A percentile compares a stretch with the other conserved stretches of the same genome.
Conservation (phyloP, 2,888 invertebrate species). For the Cephus spinipes region DNA sequence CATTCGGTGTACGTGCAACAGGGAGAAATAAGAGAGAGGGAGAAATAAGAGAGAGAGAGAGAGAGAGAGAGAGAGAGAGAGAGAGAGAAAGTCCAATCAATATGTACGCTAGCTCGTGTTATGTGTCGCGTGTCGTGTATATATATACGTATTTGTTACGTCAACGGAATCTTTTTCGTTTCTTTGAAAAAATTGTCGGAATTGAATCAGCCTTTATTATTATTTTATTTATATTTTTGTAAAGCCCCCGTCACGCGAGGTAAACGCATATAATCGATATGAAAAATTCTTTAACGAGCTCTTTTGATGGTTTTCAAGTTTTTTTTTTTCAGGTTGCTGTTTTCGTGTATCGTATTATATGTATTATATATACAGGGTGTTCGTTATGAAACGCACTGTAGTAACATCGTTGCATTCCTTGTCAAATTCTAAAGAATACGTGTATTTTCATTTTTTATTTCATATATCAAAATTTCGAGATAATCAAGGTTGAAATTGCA, state of each 20-base stretch:
- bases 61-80: conserved; percentile 9
- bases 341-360: too few species aligned
- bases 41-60: too few species aligned
- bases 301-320: too few species aligned
- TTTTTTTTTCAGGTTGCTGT: too few species aligned
- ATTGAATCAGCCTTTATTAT: conserved; percentile 13
- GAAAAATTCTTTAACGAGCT: too few species aligned
- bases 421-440: too few species aligned
- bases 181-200: background rate
- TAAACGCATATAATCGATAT: background rate
- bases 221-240: conserved; percentile 31
- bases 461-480: too few species aligned
- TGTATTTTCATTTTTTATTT: too few species aligned
- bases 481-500: too few species aligned
- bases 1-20: conserved; percentile 57
- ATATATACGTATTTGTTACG: background rate
- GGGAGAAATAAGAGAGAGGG: conserved; percentile 41
- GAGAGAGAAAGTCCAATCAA: conserved; percentile 37
- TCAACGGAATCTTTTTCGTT: background rate
- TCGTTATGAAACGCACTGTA: too few species aligned
- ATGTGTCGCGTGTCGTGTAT: background rate
- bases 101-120: conserved; percentile 14
- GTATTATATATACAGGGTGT: too few species aligned
- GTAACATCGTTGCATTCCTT: too few species aligned
- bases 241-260: conserved; percentile 29